Conservation (phyloP, 2,797 vertebrate genomes). For the Fratercula arctica region DNA sequence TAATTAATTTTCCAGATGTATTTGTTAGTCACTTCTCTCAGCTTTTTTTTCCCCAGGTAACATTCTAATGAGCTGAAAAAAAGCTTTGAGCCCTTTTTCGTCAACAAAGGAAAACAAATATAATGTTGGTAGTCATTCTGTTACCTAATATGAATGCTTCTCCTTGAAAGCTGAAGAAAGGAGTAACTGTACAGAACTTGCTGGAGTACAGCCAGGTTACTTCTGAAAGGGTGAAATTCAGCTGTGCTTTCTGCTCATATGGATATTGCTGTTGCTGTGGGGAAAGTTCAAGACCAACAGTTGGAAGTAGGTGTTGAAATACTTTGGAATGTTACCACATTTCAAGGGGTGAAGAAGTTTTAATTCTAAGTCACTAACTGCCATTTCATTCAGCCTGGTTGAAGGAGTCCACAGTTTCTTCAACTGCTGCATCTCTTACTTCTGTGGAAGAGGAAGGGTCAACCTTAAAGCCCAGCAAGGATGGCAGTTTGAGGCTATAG, state of each 20-base stretch:
- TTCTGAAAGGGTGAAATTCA: neutral
- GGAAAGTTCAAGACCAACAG: neutral
- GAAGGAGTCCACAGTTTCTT: neutral
- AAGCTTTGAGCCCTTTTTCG: neutral
- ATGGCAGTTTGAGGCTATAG: neutral
- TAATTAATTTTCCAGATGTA: neutral
- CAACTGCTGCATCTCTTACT: neutral
- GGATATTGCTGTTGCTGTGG: neutral
- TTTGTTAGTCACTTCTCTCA: neutral
- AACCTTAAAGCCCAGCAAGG: neutral
- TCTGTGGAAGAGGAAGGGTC: neutral
- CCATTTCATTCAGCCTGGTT: neutral
- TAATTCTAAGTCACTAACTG: neutral
- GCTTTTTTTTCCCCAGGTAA: neutral
- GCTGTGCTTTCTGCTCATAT: neutral
- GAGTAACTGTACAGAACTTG: neutral
- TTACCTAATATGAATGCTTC: neutral
- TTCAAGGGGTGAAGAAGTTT: neutral
- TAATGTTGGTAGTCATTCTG: neutral
- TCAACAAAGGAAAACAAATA: neutral
- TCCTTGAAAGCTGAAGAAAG: neutral
- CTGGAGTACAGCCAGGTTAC: neutral
- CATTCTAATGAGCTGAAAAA: neutral
- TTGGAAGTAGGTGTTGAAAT: neutral
- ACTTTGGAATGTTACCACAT: neutral